Evolutionary conservation across 1,140 invertebrate species (phyloP).

Genomic region (Drosophila nigrodunni): DNA sequence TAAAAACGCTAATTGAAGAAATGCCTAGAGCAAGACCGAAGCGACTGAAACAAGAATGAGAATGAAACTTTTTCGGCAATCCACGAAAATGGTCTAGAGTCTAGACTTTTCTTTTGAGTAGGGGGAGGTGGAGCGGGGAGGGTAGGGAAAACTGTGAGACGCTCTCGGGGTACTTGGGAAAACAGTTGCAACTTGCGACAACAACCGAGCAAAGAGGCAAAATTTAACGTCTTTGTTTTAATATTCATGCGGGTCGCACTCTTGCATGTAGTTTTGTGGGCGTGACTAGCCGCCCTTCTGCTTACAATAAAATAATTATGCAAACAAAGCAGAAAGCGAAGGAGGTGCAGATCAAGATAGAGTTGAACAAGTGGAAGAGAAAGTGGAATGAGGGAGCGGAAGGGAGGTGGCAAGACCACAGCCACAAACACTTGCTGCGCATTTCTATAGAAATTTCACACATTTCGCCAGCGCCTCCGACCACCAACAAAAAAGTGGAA

Average conservation of each 20-base stretch:
- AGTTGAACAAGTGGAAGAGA: constrained; percentile 14
- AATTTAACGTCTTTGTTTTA: constrained; percentile 61
- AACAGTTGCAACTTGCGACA: constrained; percentile 55
- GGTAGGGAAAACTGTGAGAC: constrained; percentile 2
- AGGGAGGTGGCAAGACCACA: constrained; percentile 6
- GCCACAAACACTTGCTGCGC: constrained; percentile 32
- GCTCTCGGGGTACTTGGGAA: constrained; percentile 59
- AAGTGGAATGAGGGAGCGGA: too few relatives aligned
- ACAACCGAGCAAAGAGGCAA: constrained; percentile 23
- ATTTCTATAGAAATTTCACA: constrained; percentile 73
- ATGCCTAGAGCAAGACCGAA: constrained; percentile 57
- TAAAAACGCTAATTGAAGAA: constrained; percentile 81
- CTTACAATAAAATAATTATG: constrained; percentile 79
- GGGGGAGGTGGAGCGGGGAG: background rate
- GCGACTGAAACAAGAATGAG: constrained; percentile 3
- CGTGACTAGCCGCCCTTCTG: constrained; percentile 26
- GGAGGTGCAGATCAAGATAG: constrained; percentile 15
- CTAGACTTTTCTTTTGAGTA: constrained; percentile 21
- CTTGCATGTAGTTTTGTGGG: constrained; percentile 52
- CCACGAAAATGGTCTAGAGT: constrained; percentile 56
- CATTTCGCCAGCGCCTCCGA: constrained; percentile 44
- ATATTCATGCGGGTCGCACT: constrained; percentile 71
- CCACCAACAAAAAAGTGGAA: constrained; percentile 17
- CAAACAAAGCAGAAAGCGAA: constrained; percentile 53
- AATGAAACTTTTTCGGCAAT: constrained; percentile 58